These are phyloP conservation scores for Bombyx huttoni DNA, from an alignment of 2,888 invertebrate genomes.

Conservation along the genomic window DNA sequence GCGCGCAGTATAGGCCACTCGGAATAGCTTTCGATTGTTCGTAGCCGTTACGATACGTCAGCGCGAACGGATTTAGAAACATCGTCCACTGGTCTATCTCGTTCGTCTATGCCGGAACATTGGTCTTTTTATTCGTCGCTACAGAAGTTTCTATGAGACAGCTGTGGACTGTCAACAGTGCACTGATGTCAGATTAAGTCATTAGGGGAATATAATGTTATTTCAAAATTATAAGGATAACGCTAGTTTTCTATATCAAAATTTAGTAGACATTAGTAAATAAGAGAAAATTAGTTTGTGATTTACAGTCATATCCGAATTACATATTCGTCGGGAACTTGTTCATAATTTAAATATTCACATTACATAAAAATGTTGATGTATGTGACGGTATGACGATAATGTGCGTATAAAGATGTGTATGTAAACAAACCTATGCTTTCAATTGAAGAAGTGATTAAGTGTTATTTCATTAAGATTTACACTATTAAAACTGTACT, in stretches of 20 bases:
- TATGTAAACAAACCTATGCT: too few species aligned
- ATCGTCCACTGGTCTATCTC: conserved; percentile 36
- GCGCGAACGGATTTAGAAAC: conserved; percentile 50
- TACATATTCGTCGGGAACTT: too few species aligned
- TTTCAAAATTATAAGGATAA: not conserved
- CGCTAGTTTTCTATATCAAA: not conserved
- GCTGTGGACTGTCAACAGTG: conserved; percentile 5
- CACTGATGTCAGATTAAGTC: not conserved
- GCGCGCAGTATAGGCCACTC: conserved; percentile 48
- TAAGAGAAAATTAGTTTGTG: too few species aligned
- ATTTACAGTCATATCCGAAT: too few species aligned
- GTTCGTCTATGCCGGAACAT: conserved; percentile 24
- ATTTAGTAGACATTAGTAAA: too few species aligned
- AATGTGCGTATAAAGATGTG: too few species aligned
- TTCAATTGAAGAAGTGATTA: too few species aligned
- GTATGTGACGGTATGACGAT: too few species aligned
- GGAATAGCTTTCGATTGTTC: conserved; percentile 68
- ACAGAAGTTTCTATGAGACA: not conserved
- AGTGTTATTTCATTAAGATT: too few species aligned
- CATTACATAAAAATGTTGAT: too few species aligned
- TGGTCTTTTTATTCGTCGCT: conserved; percentile 10
- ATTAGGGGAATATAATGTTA: not conserved
- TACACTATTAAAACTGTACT: too few species aligned
- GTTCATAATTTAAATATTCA: too few species aligned
- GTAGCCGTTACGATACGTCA: conserved; percentile 48